Evolutionary conservation across 1,140 invertebrate species (phyloP), one percentile per base, ranked within the genome.

Genomic region (Leptinotarsa texana): DNA sequence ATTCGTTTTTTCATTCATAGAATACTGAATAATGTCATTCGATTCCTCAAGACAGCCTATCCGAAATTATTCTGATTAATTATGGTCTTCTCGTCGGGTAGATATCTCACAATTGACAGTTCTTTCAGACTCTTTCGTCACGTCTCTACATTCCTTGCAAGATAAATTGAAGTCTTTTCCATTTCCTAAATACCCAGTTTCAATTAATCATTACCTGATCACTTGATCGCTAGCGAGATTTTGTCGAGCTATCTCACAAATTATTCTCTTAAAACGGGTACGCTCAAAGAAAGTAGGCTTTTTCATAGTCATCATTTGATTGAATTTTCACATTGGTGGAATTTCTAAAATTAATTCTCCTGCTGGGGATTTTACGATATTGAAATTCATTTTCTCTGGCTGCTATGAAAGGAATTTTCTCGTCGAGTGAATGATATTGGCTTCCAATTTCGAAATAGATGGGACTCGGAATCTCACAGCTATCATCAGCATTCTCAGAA

Each of bases 121-220:
- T 3, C 51, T 57, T 57, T 57, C 51, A 17, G 17, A n/a, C 6
- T 57, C 51, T 57, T 57, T 57, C 51, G 15, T 18, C 15, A 57
- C 15, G n/a, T 15, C 51, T 13, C 51, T 17, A 1, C 51, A 57
- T 5, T 18, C 17, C 1, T 57, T 3, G 5, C n/a, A 57, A 57
- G 15, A 57, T 57, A 57, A 57, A 57, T 57, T 57, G 51, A 15
- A 57, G 51, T 57, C 4, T 15, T 18, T 57, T 57, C n/a, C 51
- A 57, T 57, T 57, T 18, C 51, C 51, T 57, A 57, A 57, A 57
- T 57, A 17, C 51, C 51, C 13, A 57, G 51, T 57, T 57, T 15
- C 17, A 57, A 57, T 57, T 57, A 57, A 57, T 57, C 51, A 57
- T 57, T 57, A 57, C 51, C 51, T 57, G 17, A 57, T 57, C 51